phyloP scores from a whole-genome alignment of 2,888 invertebrate genomes.

The Alentia gelatinosa region DNA sequence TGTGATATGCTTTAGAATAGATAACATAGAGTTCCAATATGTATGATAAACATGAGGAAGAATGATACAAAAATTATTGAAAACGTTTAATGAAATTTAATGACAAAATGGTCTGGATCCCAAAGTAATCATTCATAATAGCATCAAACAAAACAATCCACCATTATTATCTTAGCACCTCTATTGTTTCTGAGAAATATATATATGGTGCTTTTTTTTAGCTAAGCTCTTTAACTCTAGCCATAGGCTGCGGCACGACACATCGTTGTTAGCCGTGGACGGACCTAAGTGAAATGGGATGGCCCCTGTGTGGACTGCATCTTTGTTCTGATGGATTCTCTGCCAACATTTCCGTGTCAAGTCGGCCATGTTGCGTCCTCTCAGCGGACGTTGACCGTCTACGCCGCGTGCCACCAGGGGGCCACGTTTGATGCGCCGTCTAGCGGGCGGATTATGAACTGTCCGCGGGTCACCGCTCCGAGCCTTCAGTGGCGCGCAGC shows the following conservation, averaged over 20 bases:
- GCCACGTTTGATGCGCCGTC: not conserved
- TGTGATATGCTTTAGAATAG: too few relatives aligned
- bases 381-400: conserved; percentile 16
- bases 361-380: conserved; percentile 27
- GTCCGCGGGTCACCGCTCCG: conserved; percentile 38
- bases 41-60: too few relatives aligned
- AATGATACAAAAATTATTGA: too few relatives aligned
- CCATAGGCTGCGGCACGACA: not conserved
- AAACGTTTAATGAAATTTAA: too few relatives aligned
- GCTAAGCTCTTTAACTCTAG: not conserved
- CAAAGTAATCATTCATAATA: too few relatives aligned
- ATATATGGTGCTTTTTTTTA: not conserved
- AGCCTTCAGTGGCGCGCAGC: not conserved
- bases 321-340: conserved; percentile 47
- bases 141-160: too few relatives aligned
- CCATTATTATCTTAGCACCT: too few relatives aligned
- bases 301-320: not conserved
- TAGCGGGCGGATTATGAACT: conserved; percentile 46
- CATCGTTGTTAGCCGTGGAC: not conserved
- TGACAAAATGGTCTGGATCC: too few relatives aligned
- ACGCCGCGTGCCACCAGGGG: conserved; percentile 13
- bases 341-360: conserved; percentile 10
- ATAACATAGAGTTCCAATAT: too few relatives aligned
- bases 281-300: not conserved
- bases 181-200: too few relatives aligned